Percentiles rank a stretch among this genome's conserved stretches.
Conservation (phyloP, 2,888 invertebrate species). For the Rhagonycha lutea region DNA sequence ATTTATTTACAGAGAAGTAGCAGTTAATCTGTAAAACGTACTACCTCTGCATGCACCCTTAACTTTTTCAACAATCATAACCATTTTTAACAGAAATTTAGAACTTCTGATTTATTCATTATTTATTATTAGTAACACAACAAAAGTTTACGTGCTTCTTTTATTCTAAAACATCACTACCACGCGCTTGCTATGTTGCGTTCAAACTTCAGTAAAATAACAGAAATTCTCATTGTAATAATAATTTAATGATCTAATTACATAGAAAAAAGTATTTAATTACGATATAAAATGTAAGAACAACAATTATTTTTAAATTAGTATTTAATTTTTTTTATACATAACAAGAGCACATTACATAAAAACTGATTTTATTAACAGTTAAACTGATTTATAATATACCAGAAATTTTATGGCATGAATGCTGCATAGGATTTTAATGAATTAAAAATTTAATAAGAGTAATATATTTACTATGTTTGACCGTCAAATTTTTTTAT, state of each 20-base stretch:
- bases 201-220: background rate
- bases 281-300: background rate
- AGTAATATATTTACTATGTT: too few relatives aligned
- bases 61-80: too few relatives aligned
- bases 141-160: too few relatives aligned
- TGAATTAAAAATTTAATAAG: background rate
- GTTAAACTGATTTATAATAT: background rate
- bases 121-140: too few relatives aligned
- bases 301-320: background rate
- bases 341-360: background rate
- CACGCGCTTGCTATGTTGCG: background rate
- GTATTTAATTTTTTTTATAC: background rate
- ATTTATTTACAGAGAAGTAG: too few relatives aligned
- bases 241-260: background rate
- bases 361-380: background rate
- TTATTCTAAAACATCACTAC: background rate
- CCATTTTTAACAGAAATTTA: too few relatives aligned
- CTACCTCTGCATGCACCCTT: too few relatives aligned
- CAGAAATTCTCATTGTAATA: background rate
- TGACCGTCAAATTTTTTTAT: too few relatives aligned
- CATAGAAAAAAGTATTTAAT: background rate
- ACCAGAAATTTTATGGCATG: background rate
- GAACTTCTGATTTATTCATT: too few relatives aligned
- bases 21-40: too few relatives aligned
- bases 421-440: background rate